phyloP scores from a whole-genome alignment of 2,113 vertebrate species.

The Prionailurus bengalensis region DNA sequence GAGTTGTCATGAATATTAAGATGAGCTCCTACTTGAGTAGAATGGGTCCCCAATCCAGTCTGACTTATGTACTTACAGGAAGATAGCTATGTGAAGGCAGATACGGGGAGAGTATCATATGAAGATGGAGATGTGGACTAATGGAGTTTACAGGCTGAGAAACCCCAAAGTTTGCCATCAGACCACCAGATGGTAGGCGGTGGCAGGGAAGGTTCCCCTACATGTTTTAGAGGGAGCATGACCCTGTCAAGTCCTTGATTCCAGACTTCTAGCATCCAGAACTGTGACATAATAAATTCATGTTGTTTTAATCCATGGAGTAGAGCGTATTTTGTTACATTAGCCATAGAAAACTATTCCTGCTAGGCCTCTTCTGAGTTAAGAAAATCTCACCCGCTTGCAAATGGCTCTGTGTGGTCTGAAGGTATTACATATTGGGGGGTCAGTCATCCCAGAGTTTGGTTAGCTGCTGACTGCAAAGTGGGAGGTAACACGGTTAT shows the following conservation, averaged over 20 bases:
- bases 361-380: background rate
- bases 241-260: background rate
- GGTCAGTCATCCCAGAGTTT: background rate
- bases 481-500: background rate
- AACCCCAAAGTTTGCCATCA: background rate
- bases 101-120: background rate
- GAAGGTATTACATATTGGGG: background rate
- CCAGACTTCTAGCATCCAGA: background rate
- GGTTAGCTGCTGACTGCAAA: background rate
- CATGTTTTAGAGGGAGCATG: background rate
- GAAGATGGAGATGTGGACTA: background rate
- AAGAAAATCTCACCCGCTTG: background rate
- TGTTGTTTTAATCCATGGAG: background rate
- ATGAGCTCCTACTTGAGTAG: background rate
- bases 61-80: background rate
- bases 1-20: background rate
- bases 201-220: background rate
- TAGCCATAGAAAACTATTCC: background rate
- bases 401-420: background rate
- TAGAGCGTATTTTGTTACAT: background rate
- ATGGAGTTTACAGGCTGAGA: background rate
- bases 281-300: background rate
- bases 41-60: background rate
- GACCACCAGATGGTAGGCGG: background rate
- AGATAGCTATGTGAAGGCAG: background rate